A percentile compares a stretch with the other conserved stretches of the same genome.
These are phyloP conservation scores for Morpho achilles DNA, from an alignment of 2,888 invertebrate genomes.

Conservation along the genomic window DNA sequence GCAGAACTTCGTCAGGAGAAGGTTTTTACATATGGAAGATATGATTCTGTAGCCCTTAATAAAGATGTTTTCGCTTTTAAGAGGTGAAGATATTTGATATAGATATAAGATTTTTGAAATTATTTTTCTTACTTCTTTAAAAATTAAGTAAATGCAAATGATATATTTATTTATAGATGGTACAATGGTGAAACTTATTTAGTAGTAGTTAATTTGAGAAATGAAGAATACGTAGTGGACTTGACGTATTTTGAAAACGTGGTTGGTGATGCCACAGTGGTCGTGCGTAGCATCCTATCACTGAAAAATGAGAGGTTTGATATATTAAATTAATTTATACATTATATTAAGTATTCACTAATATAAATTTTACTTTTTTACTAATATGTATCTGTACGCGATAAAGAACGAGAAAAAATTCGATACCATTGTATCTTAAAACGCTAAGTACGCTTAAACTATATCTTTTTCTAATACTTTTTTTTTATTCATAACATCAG, in stretches of 20 bases:
- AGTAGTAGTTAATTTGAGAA: slow-evolving; percentile 76
- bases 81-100: slow-evolving; percentile 50
- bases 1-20: slow-evolving; percentile 72
- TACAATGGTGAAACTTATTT: slow-evolving; percentile 49
- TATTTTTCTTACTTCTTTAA: too few species aligned
- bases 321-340: too few species aligned
- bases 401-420: too few species aligned
- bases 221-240: slow-evolving; percentile 45
- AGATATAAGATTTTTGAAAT: not conserved
- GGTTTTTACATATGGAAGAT: slow-evolving; percentile 74
- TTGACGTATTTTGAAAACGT: slow-evolving; percentile 62
- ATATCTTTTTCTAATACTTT: too few species aligned
- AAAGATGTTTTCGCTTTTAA: slow-evolving; percentile 76
- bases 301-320: slow-evolving; percentile 39
- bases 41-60: slow-evolving; percentile 73
- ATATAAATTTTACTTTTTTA: too few species aligned
- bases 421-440: too few species aligned
- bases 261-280: slow-evolving; percentile 65
- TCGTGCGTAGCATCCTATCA: slow-evolving; percentile 57
- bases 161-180: slow-evolving; percentile 46
- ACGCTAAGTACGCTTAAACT: too few species aligned
- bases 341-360: too few species aligned
- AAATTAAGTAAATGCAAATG: too few species aligned
- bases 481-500: too few species aligned
- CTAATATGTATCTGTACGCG: too few species aligned